A percentile compares a stretch with the other conserved stretches of the same genome.
These are phyloP conservation scores for Malacosoma neustria DNA, from an alignment of 2,888 invertebrate genomes.

Conservation along the genomic window DNA sequence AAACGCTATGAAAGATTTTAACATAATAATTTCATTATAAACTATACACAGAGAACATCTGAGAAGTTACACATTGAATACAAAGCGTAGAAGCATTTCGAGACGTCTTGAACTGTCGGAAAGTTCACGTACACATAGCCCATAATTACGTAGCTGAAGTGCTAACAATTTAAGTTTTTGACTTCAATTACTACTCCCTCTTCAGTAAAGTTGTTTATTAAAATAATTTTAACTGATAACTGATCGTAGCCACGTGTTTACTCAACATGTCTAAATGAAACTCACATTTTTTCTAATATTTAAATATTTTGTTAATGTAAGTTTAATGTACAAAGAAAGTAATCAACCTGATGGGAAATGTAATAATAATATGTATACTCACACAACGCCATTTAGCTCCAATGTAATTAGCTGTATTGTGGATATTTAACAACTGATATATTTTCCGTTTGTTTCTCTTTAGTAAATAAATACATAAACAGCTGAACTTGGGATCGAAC, in stretches of 20 bases:
- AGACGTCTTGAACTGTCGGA: constrained; percentile 9
- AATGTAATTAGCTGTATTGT: too few species aligned
- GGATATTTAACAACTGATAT: too few species aligned
- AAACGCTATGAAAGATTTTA: neutral
- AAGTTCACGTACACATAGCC: constrained; percentile 17
- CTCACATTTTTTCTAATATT: too few species aligned
- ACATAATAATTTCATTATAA: neutral
- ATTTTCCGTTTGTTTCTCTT: too few species aligned
- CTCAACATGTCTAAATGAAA: too few species aligned
- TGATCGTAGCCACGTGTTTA: neutral
- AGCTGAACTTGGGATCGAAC: too few species aligned
- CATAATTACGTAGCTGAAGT: constrained; percentile 22
- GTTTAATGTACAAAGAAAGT: too few species aligned
- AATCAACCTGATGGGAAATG: too few species aligned
- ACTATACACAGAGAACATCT: neutral
- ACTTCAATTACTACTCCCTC: constrained; percentile 29
- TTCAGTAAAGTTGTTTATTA: constrained; percentile 18
- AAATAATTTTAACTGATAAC: constrained; percentile 1
- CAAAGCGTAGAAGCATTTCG: constrained; percentile 4
- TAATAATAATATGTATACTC: too few species aligned
- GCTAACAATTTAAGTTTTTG: constrained; percentile 35
- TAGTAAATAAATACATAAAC: too few species aligned
- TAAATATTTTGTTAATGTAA: too few species aligned
- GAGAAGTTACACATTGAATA: neutral
- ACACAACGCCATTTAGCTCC: too few species aligned